Evolutionary conservation across 2,797 vertebrate genomes (phyloP).

Genomic region (Sebastes cheni): DNA sequence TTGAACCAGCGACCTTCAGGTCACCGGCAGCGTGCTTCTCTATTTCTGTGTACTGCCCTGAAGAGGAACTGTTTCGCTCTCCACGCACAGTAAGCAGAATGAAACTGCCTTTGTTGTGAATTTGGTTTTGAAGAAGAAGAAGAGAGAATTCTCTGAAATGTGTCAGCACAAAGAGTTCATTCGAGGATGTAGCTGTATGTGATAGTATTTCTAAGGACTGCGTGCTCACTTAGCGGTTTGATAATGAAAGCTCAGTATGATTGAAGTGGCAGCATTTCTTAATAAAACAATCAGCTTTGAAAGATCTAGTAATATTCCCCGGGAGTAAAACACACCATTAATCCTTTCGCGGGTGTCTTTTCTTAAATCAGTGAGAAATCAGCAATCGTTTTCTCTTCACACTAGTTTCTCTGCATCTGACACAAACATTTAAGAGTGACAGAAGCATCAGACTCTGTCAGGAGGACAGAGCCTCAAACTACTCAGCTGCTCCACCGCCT

Average conservation of each 20-base stretch:
- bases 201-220: constrained; percentile 8
- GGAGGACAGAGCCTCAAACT: not conserved
- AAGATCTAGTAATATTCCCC: not conserved
- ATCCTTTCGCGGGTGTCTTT: not conserved
- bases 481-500: not conserved
- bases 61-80: not conserved
- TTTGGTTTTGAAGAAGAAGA: not conserved
- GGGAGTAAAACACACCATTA: not conserved
- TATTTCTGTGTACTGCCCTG: not conserved
- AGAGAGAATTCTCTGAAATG: not conserved
- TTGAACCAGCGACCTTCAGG: constrained; percentile 4
- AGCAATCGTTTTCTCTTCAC: not conserved
- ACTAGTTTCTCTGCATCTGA: not conserved
- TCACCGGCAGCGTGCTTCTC: not conserved
- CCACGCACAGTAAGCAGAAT: not conserved
- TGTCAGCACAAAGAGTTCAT: not conserved
- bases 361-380: not conserved
- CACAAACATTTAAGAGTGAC: not conserved
- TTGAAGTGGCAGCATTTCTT: not conserved
- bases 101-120: not conserved
- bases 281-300: not conserved
- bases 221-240: not conserved
- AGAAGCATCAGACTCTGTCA: not conserved
- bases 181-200: not conserved
- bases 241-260: not conserved